Evolutionary conservation across 2,113 vertebrate genomes (phyloP).

Genomic region (Gymnocephalus cernua): DNA sequence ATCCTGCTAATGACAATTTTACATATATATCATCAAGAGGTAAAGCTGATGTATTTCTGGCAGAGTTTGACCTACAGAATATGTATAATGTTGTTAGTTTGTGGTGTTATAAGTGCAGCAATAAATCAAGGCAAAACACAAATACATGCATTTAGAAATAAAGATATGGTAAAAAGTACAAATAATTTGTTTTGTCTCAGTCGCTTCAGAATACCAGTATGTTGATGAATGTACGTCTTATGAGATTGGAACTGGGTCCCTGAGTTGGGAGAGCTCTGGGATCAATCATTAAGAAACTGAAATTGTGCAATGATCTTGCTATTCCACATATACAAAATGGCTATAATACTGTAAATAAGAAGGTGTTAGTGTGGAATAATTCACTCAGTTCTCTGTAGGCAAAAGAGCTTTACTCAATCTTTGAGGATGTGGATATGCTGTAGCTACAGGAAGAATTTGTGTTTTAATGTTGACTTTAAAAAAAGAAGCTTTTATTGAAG

Average conservation of each 20-base stretch:
- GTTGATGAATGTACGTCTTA: neutral
- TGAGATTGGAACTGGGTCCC: neutral
- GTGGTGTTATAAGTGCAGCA: neutral
- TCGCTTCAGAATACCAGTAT: neutral
- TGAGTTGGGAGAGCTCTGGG: neutral
- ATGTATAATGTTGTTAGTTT: neutral
- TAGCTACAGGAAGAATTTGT: neutral
- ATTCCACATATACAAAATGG: neutral
- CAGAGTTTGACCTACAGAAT: neutral
- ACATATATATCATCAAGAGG: neutral
- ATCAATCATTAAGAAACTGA: neutral
- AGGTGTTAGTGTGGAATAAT: neutral
- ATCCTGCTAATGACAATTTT: neutral
- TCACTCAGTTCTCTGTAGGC: neutral
- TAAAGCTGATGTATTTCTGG: neutral
- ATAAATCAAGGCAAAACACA: neutral
- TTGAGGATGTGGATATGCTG: neutral
- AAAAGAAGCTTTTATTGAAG: neutral
- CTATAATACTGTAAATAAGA: conserved; percentile 1
- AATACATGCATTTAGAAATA: neutral
- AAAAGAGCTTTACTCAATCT: neutral
- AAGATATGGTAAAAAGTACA: neutral
- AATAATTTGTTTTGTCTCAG: neutral
- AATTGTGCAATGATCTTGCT: neutral
- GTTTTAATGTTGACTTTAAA: neutral